Base-by-base conservation (phyloP, 2,888 invertebrate genomes). In the Dryomyza anilis region DNA sequence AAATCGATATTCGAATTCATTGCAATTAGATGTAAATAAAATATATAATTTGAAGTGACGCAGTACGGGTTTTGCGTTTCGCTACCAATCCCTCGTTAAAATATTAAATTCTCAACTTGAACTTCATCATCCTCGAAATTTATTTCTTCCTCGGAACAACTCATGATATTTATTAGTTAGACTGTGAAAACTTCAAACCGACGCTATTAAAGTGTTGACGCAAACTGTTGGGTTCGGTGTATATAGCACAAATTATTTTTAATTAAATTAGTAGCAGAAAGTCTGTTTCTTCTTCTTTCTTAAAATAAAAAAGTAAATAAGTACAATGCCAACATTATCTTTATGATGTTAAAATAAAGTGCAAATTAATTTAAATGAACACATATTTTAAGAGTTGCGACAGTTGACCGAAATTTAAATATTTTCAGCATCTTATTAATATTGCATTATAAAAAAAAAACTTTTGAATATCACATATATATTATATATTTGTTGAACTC, bases 391-490 rank as follows among this genome's bases (percentile, higher is more conserved):
- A n/a, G n/a, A n/a, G n/a, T n/a, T n/a, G n/a, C n/a, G n/a, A n/a
- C n/a, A n/a, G n/a, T n/a, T n/a, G n/a, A n/a, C n/a, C n/a, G n/a
- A n/a, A n/a, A n/a, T n/a, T n/a, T n/a, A n/a, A n/a, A n/a, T n/a
- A n/a, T n/a, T n/a, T n/a, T n/a, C n/a, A n/a, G n/a, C n/a, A n/a
- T n/a, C n/a, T n/a, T n/a, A n/a, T n/a, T n/a, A n/a, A n/a, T n/a
- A n/a, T n/a, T n/a, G n/a, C n/a, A n/a, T n/a, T n/a, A n/a, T n/a
- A n/a, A n/a, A n/a, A n/a, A n/a, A n/a, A n/a, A n/a, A n/a, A n/a
- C n/a, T n/a, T n/a, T n/a, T n/a, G n/a, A n/a, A n/a, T n/a, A 60
- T 58, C 5, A 68, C 71, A 63, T 72, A 72, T 45, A 3, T 3
- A 14, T 25, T 14, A 10, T 16, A 30, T 56, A 1, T 23, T 8